Evolutionary conservation across 2,113 vertebrate species (phyloP), one percentile per base, ranked within the genome.

Genomic region (Entomyzon cyanotis): DNA sequence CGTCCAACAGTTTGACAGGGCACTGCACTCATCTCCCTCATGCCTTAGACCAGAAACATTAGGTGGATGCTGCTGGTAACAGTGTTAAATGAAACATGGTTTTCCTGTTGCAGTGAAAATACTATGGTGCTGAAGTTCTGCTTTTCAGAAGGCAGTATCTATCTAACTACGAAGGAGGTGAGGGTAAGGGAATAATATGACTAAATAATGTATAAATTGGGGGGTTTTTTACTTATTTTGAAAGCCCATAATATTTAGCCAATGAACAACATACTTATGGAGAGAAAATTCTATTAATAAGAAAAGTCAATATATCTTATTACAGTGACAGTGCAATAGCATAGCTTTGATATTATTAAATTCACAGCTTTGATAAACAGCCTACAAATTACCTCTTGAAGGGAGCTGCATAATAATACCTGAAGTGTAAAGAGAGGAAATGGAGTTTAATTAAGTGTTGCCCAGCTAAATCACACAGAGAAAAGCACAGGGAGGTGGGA

Each of bases 371-470:
- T 96, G 97, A 97, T 97, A 98, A 98, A 98, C 96, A 98, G 90
- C 46, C 27, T 42, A 60, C 93, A 97, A 97, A 98, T 98, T 96
- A 97, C 94, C 95, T 96, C 93, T 96, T 94, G 93, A 97, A 97
- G 74, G 93, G 64, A 98, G 91, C 28, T 9, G 70, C 76, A 96
- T 96, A 97, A 97, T 94, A 97, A 97, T 91, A 97, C 96, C 96
- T 98, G 95, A 96, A 97, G 97, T 42, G 0, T 97, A 97, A 97
- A 98, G 93, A 93, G 74, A 97, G 90, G 81, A 97, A 97, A 97
- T 92, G 84, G 96, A 97, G 95, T 98, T 98, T 97, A 98, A 98
- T 98, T 98, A 98, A 98, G 94, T 97, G 97, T 63, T 96, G 96
- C 93, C 95, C 94, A 93, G 94, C 86, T 96, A 97, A 97, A 97